Evolutionary conservation across 2,797 vertebrate genomes (phyloP).

Genomic region (Microctenopoma steveboyesi): DNA sequence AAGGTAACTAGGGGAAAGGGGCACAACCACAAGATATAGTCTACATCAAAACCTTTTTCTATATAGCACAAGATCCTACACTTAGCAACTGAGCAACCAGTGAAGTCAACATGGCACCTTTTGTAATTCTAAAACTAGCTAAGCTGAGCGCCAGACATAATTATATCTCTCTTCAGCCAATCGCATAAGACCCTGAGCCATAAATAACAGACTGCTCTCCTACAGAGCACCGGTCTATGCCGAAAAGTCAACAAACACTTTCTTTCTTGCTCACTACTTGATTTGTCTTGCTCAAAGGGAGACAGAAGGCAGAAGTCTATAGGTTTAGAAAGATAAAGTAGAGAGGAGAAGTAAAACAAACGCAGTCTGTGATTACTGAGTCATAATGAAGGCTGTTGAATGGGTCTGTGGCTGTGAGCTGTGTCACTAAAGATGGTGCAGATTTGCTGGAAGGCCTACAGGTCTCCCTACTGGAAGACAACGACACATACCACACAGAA

Average conservation of each 20-base stretch:
- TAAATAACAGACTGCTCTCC: conserved; percentile 81
- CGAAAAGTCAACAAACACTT: conserved; percentile 82
- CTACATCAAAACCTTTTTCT: conserved; percentile 36
- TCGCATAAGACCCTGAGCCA: conserved; percentile 73
- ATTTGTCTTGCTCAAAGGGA: conserved; percentile 53
- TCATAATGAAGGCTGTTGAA: conserved; percentile 73
- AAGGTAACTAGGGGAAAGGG: conserved; percentile 6
- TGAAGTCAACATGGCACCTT: conserved; percentile 74
- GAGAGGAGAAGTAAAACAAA: conserved; percentile 72
- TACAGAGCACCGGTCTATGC: conserved; percentile 74
- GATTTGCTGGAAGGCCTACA: conserved; percentile 62
- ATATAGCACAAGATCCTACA: conserved; percentile 45
- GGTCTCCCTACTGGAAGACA: conserved; percentile 55
- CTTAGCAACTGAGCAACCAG: conserved; percentile 78
- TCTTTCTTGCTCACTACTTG: conserved; percentile 69
- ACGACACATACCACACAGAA: conserved; percentile 20
- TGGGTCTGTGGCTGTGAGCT: conserved; percentile 69
- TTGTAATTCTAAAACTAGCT: conserved; percentile 71
- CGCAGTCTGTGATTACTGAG: conserved; percentile 78
- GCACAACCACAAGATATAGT: conserved; percentile 14
- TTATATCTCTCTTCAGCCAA: conserved; percentile 80
- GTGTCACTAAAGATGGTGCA: conserved; percentile 72
- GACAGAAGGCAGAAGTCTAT: conserved; percentile 43
- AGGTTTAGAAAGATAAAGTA: conserved; percentile 48
- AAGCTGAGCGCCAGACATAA: conserved; percentile 74